phyloP scores from a whole-genome alignment of 2,888 invertebrate species.

The Notodonta dromedarius region DNA sequence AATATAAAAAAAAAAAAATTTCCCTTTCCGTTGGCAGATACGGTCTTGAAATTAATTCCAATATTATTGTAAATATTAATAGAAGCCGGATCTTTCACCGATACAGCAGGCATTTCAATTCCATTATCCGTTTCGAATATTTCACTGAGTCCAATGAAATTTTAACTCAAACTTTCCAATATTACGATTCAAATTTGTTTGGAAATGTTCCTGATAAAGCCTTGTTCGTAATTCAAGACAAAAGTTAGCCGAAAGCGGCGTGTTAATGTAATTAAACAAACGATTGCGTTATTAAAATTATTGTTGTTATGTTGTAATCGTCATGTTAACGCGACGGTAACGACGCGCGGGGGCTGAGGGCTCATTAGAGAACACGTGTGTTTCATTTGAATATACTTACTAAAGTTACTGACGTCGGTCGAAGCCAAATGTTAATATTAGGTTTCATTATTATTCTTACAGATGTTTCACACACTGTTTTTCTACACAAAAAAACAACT shows the following conservation, averaged over 20 bases:
- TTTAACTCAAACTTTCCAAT: not conserved
- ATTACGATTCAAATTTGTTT: conserved; percentile 6
- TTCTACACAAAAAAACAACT: too few relatives aligned
- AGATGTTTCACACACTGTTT: too few relatives aligned
- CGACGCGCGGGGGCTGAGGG: not conserved
- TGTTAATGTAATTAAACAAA: conserved; percentile 25
- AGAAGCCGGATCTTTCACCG: conserved; percentile 11
- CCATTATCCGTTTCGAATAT: conserved; percentile 22
- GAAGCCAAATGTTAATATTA: too few relatives aligned
- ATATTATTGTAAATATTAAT: conserved; percentile 3
- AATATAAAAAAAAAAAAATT: not conserved
- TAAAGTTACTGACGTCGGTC: too few relatives aligned
- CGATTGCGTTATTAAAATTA: conserved; percentile 24
- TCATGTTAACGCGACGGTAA: not conserved
- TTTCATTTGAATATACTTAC: not conserved
- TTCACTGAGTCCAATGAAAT: not conserved
- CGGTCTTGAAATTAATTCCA: not conserved
- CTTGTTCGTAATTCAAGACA: conserved; percentile 13
- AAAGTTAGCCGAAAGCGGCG: conserved; percentile 16
- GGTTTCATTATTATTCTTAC: too few relatives aligned
- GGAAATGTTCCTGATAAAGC: not conserved
- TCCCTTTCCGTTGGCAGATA: not conserved
- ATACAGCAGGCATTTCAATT: conserved; percentile 20
- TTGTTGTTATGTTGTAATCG: conserved; percentile 17
- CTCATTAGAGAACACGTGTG: not conserved